Base-by-base conservation (phyloP, 2,797 vertebrate genomes). In the Sparidentex hasta region DNA sequence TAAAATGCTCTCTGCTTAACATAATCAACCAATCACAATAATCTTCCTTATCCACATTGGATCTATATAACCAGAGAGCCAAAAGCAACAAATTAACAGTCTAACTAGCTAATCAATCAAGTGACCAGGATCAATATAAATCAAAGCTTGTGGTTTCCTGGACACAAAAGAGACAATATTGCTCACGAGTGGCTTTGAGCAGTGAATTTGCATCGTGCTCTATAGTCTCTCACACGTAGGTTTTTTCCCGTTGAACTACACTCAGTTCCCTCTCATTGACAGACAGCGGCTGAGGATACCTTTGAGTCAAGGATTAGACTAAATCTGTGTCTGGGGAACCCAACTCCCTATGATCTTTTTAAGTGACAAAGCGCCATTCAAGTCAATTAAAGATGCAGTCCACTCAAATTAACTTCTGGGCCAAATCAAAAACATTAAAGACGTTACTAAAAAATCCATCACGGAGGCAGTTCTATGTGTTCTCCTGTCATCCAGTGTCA, bases 291-390 rank as follows among this genome's bases (percentile, higher is more conserved):
- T 67, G 72, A 67, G 58, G 82, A 83, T 81, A 80, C 74, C 82
- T 84, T 81, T 65, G 77, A 87, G 75, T 76, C 59, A 55, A 78
- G 82, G 84, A 87, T 90, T 76, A 90, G 72, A 61, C 58, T 82
- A 73, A 90, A 90, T 82, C 79, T 90, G 74, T 47, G 76, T 79
- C 76, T 77, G 75, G 80, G 80, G 88, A 91, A 43, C 61, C 59
- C 47, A 74, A 59, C 68, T 84, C 64, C 29, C 70, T 88, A 74
- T 84, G 86, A 88, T 91, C 78, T 80, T 59, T 85, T 69, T 55
- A 62, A 78, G 80, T 4, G 63, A 91, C 78, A 88, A 87, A 87
- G 56, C 8, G 2, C 55, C 47, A 58, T 78, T 82, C 65, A 76
- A 75, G 79, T 86, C 63, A 66, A 87, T 82, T 83, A 79, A 84